Base-by-base conservation (phyloP, 1,140 invertebrate genomes). In the Acromyrmex heyeri region DNA sequence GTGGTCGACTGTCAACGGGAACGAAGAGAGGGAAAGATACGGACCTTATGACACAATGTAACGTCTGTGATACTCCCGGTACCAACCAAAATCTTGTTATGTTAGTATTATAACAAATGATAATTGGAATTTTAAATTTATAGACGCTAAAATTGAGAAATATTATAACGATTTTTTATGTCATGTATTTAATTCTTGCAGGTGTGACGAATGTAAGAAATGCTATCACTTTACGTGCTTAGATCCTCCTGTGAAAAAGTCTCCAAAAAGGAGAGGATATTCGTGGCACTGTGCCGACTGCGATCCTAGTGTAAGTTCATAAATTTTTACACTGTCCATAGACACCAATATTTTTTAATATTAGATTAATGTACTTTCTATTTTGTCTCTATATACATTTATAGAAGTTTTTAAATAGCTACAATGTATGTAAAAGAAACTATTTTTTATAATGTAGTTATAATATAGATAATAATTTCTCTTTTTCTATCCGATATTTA, bases 251-350 rank as follows among this genome's bases (percentile, higher is more conserved):
- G 96, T 98, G 0, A 99, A 98, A 94, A 99, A 99, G 94, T 98
- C 98, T 64, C 99, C 98, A 2, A 99, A 99, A 95, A 97, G 97
- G 87, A 96, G 98, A 81, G 98, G 98, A 57, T 99, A 99, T 94
- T 98, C 98, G 6, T 99, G 99, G 99, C 98, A 98, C 94, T 99
- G 99, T 96, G 98, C 98, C 67, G 98, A 99, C 93, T 99, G 98
- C 96, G 98, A 99, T 96, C 97, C 98, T 73, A 98, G 98, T 91
- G 98, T 97, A 95, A 96, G 96, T 96, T 90, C 78, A 92, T 81
- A 64, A 91, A 86, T 81, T 75, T 88, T 92, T 89, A 83, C 38
- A 83, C 38, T 77, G 67, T 62, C 21, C 18, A 24, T 62, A 87
- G 48, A 86, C 50, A 21, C 5, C 38, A 48, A 53, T 87, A 69